Base-by-base conservation (phyloP, 2,797 vertebrate species). In the Falco biarmicus region DNA sequence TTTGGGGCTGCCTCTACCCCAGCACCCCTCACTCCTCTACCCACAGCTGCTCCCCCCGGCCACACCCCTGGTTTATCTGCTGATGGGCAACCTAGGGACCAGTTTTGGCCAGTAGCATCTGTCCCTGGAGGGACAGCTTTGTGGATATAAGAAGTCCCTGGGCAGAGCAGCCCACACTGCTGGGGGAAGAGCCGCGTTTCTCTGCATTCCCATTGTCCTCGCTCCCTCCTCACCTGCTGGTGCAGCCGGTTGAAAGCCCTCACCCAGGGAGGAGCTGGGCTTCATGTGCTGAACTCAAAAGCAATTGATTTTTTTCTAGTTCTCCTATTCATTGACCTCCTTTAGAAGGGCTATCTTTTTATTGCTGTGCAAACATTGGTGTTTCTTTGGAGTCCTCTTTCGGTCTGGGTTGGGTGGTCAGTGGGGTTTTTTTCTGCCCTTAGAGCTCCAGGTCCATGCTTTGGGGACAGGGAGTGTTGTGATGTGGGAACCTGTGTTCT, bases 311-410 rank as follows among this genome's bases (percentile, higher is more conserved):
- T 98, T 97, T 98, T 98, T 97, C 96, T 98, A 98, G 97, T 97
- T 98, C 97, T 98, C 95, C 97, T 98, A 97, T 98, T 98, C 98
- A 97, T 96, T 98, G 98, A 98, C 93, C 98, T 97, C 97, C 96
- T 97, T 95, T 96, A 97, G 97, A 98, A 98, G 98, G 98, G 98
- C 98, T 98, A 98, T 98, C 98, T 98, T 98, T 98, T 95, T 98
- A 98, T 96, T 87, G 95, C 97, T 6, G 53, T 96, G 95, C 96
- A 92, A 97, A 97, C 85, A 66, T 97, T 71, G 87, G 84, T 94
- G 95, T 95, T 93, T 91, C 92, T 94, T 93, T 70, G 59, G 59
- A 69, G 78, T 93, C 90, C 87, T 88, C 64, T 87, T 82, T 94
- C 3, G 0, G 63, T 71, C 90, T 75, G 84, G 87, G 79, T 89